These are phyloP conservation scores for Aegotheles bennettii DNA, from an alignment of 2,113 vertebrate species.

Conservation along the genomic window DNA sequence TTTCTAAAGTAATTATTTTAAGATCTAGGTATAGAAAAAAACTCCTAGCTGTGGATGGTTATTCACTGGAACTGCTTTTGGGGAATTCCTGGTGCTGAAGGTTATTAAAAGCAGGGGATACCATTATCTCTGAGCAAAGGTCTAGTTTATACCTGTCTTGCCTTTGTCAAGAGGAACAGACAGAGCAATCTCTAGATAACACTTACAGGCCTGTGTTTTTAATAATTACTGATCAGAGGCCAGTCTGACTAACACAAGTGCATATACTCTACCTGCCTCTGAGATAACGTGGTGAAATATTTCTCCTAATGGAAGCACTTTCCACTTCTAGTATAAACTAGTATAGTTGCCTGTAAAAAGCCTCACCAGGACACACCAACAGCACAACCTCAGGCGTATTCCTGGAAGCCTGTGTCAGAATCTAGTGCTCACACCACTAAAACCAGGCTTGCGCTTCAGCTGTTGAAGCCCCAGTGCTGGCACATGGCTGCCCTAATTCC, in stretches of 20 bases:
- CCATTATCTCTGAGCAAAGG: not conserved
- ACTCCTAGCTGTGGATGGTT: not conserved
- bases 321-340: not conserved
- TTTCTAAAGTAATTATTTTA: not conserved
- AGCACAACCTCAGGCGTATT: not conserved
- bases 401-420: not conserved
- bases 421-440: accelerated
- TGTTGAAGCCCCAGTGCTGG: too few species aligned
- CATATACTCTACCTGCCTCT: not conserved
- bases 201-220: not conserved
- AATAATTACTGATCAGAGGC: not conserved
- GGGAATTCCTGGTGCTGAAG: not conserved
- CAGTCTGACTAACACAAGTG: not conserved
- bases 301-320: not conserved
- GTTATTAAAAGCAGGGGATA: not conserved
- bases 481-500: too few species aligned
- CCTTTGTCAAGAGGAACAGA: not conserved
- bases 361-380: not conserved
- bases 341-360: not conserved
- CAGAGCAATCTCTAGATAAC: not conserved
- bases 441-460: too few species aligned
- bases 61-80: not conserved
- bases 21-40: not conserved
- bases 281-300: not conserved
- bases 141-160: not conserved